phyloP scores from a whole-genome alignment of 2,888 invertebrate genomes.

The Cosmopolites sordidus region DNA sequence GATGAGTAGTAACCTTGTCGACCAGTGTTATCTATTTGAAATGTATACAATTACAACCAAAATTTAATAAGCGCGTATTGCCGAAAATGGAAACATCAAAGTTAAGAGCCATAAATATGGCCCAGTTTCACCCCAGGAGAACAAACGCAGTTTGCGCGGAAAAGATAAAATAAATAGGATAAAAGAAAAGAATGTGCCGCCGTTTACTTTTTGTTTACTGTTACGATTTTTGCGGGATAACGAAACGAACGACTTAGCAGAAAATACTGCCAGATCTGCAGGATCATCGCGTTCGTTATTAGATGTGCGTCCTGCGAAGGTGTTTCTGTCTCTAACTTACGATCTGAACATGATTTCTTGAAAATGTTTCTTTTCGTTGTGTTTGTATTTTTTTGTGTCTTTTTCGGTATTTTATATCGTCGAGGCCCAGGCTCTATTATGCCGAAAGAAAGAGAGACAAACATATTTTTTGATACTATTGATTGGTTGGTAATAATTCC shows the following conservation, averaged over 20 bases:
- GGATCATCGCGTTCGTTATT: slow-evolving; percentile 34
- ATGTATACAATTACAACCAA: no score
- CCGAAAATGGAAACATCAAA: no score
- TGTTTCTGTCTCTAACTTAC: slow-evolving; percentile 36
- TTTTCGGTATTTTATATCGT: neutral
- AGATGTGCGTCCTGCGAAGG: slow-evolving; percentile 38
- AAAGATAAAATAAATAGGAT: slow-evolving; percentile 9
- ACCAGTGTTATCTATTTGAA: no score
- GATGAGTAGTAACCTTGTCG: no score
- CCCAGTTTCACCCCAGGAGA: neutral
- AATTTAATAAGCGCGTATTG: no score
- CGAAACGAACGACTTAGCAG: slow-evolving; percentile 14
- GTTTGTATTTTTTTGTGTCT: slow-evolving; percentile 4
- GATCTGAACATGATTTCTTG: slow-evolving; percentile 32
- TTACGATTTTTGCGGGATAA: slow-evolving; percentile 15
- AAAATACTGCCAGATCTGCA: slow-evolving; percentile 22
- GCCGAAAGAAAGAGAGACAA: neutral
- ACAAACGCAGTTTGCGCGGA: neutral
- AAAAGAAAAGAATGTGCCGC: slow-evolving; percentile 6
- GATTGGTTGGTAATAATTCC: no score
- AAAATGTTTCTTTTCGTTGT: slow-evolving; percentile 15
- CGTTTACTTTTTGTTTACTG: slow-evolving; percentile 14
- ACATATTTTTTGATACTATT: no score
- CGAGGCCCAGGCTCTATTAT: neutral
- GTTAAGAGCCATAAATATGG: neutral